These are phyloP conservation scores for Phorcus lineatus DNA, from an alignment of 2,888 invertebrate species.

Conservation along the genomic window DNA sequence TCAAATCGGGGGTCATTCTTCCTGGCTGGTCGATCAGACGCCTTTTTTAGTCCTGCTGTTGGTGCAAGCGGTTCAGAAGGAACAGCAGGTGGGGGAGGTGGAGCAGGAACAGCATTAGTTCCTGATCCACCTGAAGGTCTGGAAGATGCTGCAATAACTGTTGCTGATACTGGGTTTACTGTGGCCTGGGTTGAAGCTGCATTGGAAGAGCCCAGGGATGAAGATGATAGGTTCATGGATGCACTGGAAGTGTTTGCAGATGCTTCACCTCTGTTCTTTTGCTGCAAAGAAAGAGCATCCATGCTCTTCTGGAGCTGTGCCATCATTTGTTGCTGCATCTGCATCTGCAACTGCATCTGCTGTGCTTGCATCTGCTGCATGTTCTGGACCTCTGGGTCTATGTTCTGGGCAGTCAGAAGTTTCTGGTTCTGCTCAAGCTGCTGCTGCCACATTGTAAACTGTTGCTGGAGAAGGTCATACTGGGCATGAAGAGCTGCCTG, in stretches of 20 bases:
- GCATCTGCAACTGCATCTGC: conserved; percentile 61
- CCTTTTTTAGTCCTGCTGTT: neutral
- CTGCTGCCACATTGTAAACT: conserved; percentile 67
- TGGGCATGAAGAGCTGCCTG: conserved; percentile 54
- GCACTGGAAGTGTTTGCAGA: neutral
- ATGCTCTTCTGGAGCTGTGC: conserved; percentile 58
- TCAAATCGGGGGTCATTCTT: conserved; percentile 45
- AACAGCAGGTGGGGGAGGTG: conserved; percentile 25
- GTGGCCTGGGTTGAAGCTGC: conserved; percentile 7
- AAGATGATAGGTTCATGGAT: neutral
- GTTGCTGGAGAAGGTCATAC: conserved; percentile 64
- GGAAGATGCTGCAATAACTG: conserved; percentile 25
- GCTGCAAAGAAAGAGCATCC: conserved; percentile 50
- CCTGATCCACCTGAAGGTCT: neutral
- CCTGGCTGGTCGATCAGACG: neutral
- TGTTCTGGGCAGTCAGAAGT: conserved; percentile 54
- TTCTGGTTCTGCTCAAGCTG: conserved; percentile 68
- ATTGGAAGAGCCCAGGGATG: neutral
- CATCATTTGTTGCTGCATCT: conserved; percentile 63
- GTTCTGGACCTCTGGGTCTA: conserved; percentile 50
- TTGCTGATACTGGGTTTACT: conserved; percentile 21
- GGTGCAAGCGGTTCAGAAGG: conserved; percentile 27
- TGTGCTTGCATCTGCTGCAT: conserved; percentile 57
- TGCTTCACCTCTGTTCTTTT: conserved; percentile 34
- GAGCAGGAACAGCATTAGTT: conserved; percentile 16